Evolutionary conservation across 2,113 vertebrate genomes (phyloP).

Genomic region (Pleuronectes platessa): DNA sequence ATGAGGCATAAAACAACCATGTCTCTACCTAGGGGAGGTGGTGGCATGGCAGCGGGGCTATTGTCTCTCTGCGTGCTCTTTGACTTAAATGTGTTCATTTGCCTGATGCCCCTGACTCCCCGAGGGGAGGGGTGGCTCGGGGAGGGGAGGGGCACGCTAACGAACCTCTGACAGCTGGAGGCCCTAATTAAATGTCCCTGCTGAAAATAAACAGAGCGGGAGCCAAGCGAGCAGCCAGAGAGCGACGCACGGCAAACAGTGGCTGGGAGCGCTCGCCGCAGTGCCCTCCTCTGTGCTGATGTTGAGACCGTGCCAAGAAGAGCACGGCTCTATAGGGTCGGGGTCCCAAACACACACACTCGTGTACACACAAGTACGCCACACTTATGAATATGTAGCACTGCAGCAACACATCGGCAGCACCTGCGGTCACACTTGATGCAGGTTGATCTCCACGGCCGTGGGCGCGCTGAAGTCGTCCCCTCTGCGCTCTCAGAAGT

Average conservation of each 20-base stretch:
- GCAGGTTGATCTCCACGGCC: constrained; percentile 60
- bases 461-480: constrained; percentile 35
- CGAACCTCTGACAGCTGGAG: constrained; percentile 86
- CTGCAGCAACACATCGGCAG: constrained; percentile 64
- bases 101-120: constrained; percentile 76
- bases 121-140: constrained; percentile 69
- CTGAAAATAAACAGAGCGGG: constrained; percentile 82
- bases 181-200: constrained; percentile 88
- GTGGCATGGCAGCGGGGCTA: constrained; percentile 70
- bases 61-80: constrained; percentile 82
- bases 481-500: constrained; percentile 17
- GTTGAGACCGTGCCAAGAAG: constrained; percentile 69
- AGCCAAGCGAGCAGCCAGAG: constrained; percentile 78
- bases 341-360: constrained; percentile 56
- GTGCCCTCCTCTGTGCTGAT: constrained; percentile 51
- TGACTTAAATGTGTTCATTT: constrained; percentile 85
- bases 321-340: constrained; percentile 60
- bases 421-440: constrained; percentile 68
- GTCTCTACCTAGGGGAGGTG: constrained; percentile 77
- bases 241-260: constrained; percentile 56
- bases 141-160: constrained; percentile 82
- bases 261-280: constrained; percentile 60
- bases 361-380: constrained; percentile 9
- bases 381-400: constrained; percentile 70
- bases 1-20: constrained; percentile 81